Evolutionary conservation across 2,797 vertebrate genomes (phyloP).

Genomic region (Pristis pectinata): DNA sequence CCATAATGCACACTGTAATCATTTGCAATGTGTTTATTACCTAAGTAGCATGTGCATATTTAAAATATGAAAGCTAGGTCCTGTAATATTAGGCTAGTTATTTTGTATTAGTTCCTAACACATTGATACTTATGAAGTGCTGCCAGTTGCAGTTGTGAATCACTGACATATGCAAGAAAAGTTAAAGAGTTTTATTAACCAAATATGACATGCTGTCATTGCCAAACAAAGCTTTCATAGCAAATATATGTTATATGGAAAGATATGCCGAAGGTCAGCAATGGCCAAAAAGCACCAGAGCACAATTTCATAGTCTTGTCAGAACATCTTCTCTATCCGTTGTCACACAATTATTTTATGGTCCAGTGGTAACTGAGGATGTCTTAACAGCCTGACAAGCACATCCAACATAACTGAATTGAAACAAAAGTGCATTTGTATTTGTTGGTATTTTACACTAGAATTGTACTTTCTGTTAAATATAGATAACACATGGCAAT

Average conservation of each 20-base stretch:
- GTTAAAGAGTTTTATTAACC: background rate
- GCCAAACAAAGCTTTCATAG: background rate
- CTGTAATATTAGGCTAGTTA: background rate
- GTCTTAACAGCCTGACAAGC: background rate
- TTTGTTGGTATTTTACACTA: background rate
- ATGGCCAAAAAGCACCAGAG: conserved; percentile 45
- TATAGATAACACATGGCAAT: background rate
- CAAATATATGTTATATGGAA: fast-evolving
- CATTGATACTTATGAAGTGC: background rate
- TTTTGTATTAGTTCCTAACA: background rate
- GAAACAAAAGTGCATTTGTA: background rate
- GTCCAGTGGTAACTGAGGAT: background rate
- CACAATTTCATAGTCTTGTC: conserved; percentile 53
- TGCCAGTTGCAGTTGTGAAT: conserved; percentile 6
- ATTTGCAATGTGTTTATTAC: too few relatives aligned
- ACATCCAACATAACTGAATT: background rate
- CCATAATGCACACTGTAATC: background rate
- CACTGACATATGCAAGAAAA: background rate
- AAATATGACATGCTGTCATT: background rate
- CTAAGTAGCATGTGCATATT: background rate
- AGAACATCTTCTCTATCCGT: conserved; percentile 24
- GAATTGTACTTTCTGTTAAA: background rate
- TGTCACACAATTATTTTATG: conserved; percentile 27
- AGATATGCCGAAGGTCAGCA: conserved; percentile 42
- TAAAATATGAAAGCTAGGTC: background rate